Evolutionary conservation across 2,113 vertebrate genomes (phyloP).

Genomic region (Parus major): DNA sequence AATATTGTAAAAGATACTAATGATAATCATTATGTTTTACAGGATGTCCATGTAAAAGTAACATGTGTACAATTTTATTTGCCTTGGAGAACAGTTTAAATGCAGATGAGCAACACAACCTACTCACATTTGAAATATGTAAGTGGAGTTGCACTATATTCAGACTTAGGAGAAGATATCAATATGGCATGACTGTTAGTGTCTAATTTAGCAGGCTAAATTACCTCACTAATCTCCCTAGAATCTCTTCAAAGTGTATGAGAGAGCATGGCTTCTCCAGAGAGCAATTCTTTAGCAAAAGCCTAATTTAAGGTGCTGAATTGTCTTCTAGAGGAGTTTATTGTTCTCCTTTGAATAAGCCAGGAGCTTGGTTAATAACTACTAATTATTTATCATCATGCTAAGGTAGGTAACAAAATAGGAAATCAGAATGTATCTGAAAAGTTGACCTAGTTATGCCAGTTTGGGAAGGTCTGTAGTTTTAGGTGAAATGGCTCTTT

Average conservation of each 20-base stretch:
- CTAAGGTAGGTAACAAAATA: neutral
- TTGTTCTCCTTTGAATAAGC: neutral
- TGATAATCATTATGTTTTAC: neutral
- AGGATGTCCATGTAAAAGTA: neutral
- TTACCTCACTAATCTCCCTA: constrained; percentile 29
- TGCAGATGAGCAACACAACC: constrained; percentile 11
- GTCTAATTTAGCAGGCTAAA: constrained; percentile 34
- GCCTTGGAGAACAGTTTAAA: constrained; percentile 34
- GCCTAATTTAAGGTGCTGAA: constrained; percentile 7
- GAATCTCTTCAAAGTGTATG: constrained; percentile 2
- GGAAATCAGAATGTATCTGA: neutral
- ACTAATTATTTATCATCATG: neutral
- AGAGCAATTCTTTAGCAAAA: constrained; percentile 4
- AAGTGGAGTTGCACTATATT: neutral
- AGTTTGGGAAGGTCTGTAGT: neutral
- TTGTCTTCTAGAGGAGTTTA: constrained; percentile 24
- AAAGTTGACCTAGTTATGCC: neutral
- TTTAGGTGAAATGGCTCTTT: neutral
- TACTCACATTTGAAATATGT: neutral
- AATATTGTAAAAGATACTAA: neutral
- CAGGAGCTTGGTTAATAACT: neutral
- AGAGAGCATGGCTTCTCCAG: constrained; percentile 24
- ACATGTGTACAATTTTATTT: neutral
- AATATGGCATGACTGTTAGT: neutral
- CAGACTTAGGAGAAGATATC: neutral